Evolutionary conservation across 2,888 invertebrate species (phyloP).

Genomic region (Halictus quadricinctus): DNA sequence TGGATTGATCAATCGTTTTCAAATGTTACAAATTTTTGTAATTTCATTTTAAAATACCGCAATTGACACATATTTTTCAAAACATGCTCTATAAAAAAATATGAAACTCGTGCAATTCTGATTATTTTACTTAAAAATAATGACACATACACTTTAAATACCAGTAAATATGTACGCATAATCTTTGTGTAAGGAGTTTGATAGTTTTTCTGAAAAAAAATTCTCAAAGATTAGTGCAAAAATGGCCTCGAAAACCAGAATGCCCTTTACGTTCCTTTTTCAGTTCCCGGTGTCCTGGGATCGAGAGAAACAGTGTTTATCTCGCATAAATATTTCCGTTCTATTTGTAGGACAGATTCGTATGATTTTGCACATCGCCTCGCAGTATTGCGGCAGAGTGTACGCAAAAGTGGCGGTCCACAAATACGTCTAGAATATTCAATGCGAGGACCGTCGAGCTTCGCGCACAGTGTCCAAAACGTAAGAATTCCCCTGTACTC

Average conservation of each 20-base stretch:
- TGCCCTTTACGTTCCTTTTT: not conserved
- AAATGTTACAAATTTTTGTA: too few relatives aligned
- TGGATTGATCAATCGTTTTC: too few relatives aligned
- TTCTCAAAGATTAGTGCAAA: not conserved
- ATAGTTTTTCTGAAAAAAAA: not conserved
- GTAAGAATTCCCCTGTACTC: slow-evolving; percentile 18
- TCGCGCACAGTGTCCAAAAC: not conserved
- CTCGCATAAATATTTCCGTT: not conserved
- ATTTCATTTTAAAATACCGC: too few relatives aligned
- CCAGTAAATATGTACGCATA: too few relatives aligned
- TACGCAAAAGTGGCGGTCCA: slow-evolving; percentile 9
- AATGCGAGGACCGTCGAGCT: not conserved
- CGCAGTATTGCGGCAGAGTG: not conserved
- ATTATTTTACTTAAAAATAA: not conserved
- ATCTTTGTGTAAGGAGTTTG: too few relatives aligned
- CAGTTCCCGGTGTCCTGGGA: not conserved
- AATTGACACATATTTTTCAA: too few relatives aligned
- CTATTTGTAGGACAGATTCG: not conserved
- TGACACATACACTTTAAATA: not conserved
- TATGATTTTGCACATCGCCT: not conserved
- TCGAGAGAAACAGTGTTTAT: not conserved
- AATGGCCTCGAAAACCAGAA: too few relatives aligned
- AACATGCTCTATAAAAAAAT: too few relatives aligned
- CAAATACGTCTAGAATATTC: slow-evolving; percentile 27
- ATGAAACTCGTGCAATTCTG: not conserved